Percentiles rank a stretch among this genome's conserved stretches.
Conservation (phyloP, 2,113 vertebrate genomes). For the Chinchilla lanigera region DNA sequence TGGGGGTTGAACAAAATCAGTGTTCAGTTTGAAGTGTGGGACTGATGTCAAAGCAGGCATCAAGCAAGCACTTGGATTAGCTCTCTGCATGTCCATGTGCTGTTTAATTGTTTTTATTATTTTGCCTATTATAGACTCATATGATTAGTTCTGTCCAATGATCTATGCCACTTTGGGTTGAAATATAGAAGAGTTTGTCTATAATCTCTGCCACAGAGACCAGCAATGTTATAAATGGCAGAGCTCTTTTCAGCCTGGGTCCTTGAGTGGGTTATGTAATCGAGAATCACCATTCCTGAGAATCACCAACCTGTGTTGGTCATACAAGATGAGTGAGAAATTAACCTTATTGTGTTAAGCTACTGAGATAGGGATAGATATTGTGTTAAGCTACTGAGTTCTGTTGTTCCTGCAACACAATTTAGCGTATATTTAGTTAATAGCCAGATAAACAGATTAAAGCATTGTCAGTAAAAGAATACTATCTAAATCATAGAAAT, state of each 20-base stretch:
- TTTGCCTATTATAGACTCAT: not conserved
- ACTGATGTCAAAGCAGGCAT: not conserved
- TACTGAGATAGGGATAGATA: not conserved
- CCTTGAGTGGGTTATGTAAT: not conserved
- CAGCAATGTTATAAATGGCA: not conserved
- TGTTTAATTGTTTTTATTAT: not conserved
- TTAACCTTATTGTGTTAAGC: not conserved
- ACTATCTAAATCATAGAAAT: not conserved
- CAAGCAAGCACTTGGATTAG: not conserved
- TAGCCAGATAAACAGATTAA: not conserved
- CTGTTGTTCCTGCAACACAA: not conserved
- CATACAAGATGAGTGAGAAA: not conserved
- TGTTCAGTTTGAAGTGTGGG: not conserved
- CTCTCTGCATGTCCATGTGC: not conserved
- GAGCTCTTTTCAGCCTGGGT: not conserved
- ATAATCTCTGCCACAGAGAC: not conserved
- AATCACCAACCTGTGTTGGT: not conserved
- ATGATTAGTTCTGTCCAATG: not conserved
- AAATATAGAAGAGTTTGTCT: not conserved
- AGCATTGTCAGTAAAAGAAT: not conserved
- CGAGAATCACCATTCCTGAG: not conserved
- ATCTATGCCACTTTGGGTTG: not conserved
- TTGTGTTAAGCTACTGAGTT: not conserved
- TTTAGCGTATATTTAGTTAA: not conserved
- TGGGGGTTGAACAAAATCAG: not conserved